phyloP scores from a whole-genome alignment of 2,113 vertebrate species.

The Aptenodytes forsteri region DNA sequence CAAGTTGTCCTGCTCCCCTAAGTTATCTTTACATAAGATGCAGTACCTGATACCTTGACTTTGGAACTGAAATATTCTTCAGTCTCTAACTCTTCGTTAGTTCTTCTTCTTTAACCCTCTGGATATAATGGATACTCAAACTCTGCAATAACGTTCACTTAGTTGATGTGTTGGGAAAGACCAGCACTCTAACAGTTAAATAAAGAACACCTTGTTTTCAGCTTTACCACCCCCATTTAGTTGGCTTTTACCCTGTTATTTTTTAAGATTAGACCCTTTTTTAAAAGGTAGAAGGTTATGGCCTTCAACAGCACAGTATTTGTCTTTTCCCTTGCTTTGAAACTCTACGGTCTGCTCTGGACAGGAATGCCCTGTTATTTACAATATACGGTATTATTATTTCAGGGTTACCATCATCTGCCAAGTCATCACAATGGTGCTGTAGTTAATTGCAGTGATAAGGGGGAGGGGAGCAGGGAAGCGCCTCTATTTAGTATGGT shows the following conservation, averaged over 20 bases:
- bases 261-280: slow-evolving; percentile 64
- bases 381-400: not conserved
- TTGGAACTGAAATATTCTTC: not conserved
- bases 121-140: not conserved
- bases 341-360: not conserved
- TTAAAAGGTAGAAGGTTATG: slow-evolving; percentile 56
- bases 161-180: not conserved
- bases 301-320: slow-evolving; percentile 10
- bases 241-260: slow-evolving; percentile 42
- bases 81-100: not conserved
- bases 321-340: slow-evolving; percentile 19
- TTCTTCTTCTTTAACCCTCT: not conserved
- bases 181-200: slow-evolving; percentile 24
- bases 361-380: slow-evolving; percentile 27
- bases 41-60: not conserved
- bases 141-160: not conserved
- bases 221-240: slow-evolving; percentile 26
- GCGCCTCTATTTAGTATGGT: not conserved
- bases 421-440: slow-evolving; percentile 4
- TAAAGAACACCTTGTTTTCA: slow-evolving; percentile 40
- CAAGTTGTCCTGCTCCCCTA: not conserved
- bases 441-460: slow-evolving; percentile 46
- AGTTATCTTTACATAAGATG: not conserved
- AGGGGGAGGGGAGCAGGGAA: not conserved
- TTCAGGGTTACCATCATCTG: slow-evolving; percentile 29